Percentiles rank a stretch among this genome's conserved stretches.
Conservation (phyloP, 2,113 vertebrate genomes). For the Paratilapia polleni region DNA sequence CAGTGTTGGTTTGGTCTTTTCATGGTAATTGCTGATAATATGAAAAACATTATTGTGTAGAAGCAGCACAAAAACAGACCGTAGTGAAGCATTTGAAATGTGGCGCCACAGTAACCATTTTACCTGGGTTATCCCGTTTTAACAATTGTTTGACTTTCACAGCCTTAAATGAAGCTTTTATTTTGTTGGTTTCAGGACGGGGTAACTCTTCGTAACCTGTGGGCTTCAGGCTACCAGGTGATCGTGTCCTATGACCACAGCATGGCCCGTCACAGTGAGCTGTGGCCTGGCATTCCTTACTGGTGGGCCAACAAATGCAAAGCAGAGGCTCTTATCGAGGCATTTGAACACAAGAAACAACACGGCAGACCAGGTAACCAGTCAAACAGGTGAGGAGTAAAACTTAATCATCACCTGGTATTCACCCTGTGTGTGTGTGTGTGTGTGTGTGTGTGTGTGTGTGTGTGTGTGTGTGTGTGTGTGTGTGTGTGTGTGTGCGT, state of each 20-base stretch:
- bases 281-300: conserved; percentile 83
- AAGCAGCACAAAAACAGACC: too few species aligned
- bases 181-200: conserved; percentile 67
- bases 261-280: conserved; percentile 60
- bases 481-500: background rate
- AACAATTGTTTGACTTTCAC: background rate
- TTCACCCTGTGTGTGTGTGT: background rate
- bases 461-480: background rate
- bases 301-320: conserved; percentile 86
- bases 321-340: conserved; percentile 79
- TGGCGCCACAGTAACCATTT: background rate
- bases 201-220: conserved; percentile 77
- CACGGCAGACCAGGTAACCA: conserved; percentile 77
- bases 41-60: too few species aligned
- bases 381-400: background rate
- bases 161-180: background rate
- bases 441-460: too few species aligned
- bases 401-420: background rate
- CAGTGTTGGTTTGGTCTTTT: background rate
- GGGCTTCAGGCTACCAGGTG: conserved; percentile 75
- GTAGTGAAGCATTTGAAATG: too few species aligned
- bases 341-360: conserved; percentile 78
- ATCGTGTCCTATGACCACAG: conserved; percentile 82
- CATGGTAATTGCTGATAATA: too few species aligned
- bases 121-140: background rate